Evolutionary conservation across 2,888 invertebrate species (phyloP).

Genomic region (Cheilosia pagana): DNA sequence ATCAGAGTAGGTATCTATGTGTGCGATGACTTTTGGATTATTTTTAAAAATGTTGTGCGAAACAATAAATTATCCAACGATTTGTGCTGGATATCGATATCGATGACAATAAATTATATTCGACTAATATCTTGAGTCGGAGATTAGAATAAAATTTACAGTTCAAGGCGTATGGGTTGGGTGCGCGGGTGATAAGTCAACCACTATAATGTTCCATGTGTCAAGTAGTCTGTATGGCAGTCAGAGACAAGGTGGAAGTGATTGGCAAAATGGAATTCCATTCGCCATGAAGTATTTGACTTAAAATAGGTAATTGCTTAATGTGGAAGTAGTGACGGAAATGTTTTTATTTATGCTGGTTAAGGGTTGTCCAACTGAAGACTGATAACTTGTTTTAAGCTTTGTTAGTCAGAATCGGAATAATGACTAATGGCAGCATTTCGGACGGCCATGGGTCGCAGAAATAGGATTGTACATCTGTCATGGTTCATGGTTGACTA

Average conservation of each 20-base stretch:
- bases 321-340: slow-evolving; percentile 15
- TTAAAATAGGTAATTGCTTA: slow-evolving; percentile 47
- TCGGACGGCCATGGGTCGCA: no score
- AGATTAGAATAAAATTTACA: slow-evolving; percentile 33
- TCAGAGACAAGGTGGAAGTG: not conserved
- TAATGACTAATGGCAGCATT: no score
- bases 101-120: slow-evolving; percentile 35
- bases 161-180: slow-evolving; percentile 2
- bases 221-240: not conserved
- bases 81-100: slow-evolving; percentile 25
- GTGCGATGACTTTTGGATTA: slow-evolving; percentile 55
- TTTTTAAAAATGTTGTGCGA: slow-evolving; percentile 48
- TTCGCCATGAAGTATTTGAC: slow-evolving; percentile 2
- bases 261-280: slow-evolving; percentile 17
- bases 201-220: not conserved
- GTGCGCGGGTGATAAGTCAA: not conserved
- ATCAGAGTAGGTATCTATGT: not conserved
- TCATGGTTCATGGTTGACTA: no score
- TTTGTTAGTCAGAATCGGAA: not conserved
- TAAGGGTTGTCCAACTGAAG: not conserved
- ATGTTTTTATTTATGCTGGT: not conserved
- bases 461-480: no score
- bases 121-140: slow-evolving; percentile 37
- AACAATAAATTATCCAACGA: slow-evolving; percentile 33
- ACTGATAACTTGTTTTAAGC: not conserved